phyloP scores from a whole-genome alignment of 2,797 vertebrate genomes.

The Sciurus vulgaris region DNA sequence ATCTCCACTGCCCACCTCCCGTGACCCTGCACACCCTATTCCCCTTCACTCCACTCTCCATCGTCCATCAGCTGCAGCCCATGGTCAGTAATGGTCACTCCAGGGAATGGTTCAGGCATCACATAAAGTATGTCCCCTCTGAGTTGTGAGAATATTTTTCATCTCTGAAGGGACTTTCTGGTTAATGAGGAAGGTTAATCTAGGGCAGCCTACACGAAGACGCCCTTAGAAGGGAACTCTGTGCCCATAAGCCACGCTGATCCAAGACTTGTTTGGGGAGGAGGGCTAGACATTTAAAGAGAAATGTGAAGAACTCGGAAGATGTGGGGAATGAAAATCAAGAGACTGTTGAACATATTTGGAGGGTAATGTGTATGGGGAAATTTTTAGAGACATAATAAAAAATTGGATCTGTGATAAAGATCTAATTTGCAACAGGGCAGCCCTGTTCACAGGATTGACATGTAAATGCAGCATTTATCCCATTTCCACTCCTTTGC shows the following conservation, averaged over 20 bases:
- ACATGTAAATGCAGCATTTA: background rate
- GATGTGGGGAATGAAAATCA: background rate
- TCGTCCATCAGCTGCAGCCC: background rate
- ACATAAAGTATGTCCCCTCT: conserved; percentile 36
- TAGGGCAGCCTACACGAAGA: conserved; percentile 38
- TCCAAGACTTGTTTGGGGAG: background rate
- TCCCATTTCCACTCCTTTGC: too few relatives aligned
- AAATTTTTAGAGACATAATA: background rate
- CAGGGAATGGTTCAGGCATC: conserved; percentile 1
- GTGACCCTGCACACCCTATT: background rate
- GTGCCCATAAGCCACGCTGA: background rate
- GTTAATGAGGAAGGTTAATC: conserved; percentile 59
- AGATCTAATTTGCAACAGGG: background rate
- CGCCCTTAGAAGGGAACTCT: conserved; percentile 41
- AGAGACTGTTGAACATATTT: conserved; percentile 32
- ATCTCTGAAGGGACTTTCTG: conserved; percentile 45
- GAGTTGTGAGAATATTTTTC: conserved; percentile 64
- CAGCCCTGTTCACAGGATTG: background rate
- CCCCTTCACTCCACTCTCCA: background rate
- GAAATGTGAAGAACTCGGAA: conserved; percentile 49
- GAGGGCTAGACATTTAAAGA: conserved; percentile 25
- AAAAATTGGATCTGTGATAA: background rate
- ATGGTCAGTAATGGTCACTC: background rate
- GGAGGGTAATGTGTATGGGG: background rate
- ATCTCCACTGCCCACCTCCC: background rate